Evolutionary conservation across 53 echinoderm and acorn worm genomes (phyloP).

Genomic region (Mesocentrotus franciscanus): DNA sequence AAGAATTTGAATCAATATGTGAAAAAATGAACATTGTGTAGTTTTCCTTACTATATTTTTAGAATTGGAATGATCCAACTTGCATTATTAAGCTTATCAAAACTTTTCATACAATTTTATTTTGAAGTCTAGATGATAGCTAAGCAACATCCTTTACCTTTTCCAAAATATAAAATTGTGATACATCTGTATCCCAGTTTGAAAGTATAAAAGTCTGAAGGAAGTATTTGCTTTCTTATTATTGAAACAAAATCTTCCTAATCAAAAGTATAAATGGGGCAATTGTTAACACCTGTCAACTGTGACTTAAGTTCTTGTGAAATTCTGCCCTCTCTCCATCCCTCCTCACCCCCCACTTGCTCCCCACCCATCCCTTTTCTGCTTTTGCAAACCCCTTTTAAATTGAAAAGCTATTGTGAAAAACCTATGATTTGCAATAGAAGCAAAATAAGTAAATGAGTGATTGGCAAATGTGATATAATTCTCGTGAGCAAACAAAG

Average conservation of each 20-base stretch:
- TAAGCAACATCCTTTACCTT: background rate
- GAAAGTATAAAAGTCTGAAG: too few relatives aligned
- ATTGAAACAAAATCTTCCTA: too few relatives aligned
- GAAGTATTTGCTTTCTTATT: too few relatives aligned
- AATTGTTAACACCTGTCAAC: too few relatives aligned
- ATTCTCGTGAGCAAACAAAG: background rate
- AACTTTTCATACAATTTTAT: too few relatives aligned
- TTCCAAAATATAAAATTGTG: background rate
- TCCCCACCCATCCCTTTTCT: background rate
- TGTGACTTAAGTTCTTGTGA: background rate
- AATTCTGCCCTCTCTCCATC: background rate
- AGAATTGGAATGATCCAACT: background rate
- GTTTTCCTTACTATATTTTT: background rate
- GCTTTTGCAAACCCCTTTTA: conserved; percentile 20
- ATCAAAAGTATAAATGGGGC: too few relatives aligned
- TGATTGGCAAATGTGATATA: background rate
- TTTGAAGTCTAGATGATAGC: background rate
- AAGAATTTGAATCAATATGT: too few relatives aligned
- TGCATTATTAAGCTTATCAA: background rate
- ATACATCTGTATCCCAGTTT: too few relatives aligned
- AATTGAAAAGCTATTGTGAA: background rate
- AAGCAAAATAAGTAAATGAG: background rate
- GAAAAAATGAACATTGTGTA: background rate
- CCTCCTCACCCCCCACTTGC: background rate
- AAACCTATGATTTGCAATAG: background rate